A percentile compares a stretch with the other conserved stretches of the same genome.
Evolutionary conservation across 2,888 invertebrate species (phyloP).

Genomic region (Phengaris arion): DNA sequence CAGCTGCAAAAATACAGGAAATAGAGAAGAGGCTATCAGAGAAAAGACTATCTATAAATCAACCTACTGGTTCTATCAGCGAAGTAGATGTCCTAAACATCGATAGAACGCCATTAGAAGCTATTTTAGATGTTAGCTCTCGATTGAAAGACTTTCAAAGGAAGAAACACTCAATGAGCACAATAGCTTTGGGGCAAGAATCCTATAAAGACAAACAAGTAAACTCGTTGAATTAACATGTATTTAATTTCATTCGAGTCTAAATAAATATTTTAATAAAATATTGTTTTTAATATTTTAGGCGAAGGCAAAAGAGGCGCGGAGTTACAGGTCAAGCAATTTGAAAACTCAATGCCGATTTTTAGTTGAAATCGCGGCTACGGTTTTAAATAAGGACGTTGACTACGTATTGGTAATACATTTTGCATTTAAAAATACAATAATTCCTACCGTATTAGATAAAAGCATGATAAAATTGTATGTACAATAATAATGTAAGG

Average conservation of each 20-base stretch:
- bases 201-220: slow-evolving; percentile 76
- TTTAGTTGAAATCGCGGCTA: slow-evolving; percentile 83
- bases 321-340: slow-evolving; percentile 70
- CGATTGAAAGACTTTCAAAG: slow-evolving; percentile 62
- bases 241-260: slow-evolving; percentile 9
- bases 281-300: slow-evolving; percentile 49
- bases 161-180: slow-evolving; percentile 66
- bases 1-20: slow-evolving; percentile 49
- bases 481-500: no score
- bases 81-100: slow-evolving; percentile 51
- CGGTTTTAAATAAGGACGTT: slow-evolving; percentile 73
- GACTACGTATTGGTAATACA: slow-evolving; percentile 76
- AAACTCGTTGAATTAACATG: slow-evolving; percentile 43
- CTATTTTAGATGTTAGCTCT: slow-evolving; percentile 65
- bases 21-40: slow-evolving; percentile 43
- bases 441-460: background rate
- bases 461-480: background rate
- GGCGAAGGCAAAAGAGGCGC: slow-evolving; percentile 81
- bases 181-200: slow-evolving; percentile 64
- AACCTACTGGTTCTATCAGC: slow-evolving; percentile 40
- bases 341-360: slow-evolving; percentile 80
- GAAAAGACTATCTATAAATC: slow-evolving; percentile 31
- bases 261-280: background rate
- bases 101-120: slow-evolving; percentile 65
- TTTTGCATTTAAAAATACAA: background rate